Percentiles rank a stretch among this genome's conserved stretches.
Conservation (phyloP, 2,888 invertebrate species). For the Lasioglossum lativentre region DNA sequence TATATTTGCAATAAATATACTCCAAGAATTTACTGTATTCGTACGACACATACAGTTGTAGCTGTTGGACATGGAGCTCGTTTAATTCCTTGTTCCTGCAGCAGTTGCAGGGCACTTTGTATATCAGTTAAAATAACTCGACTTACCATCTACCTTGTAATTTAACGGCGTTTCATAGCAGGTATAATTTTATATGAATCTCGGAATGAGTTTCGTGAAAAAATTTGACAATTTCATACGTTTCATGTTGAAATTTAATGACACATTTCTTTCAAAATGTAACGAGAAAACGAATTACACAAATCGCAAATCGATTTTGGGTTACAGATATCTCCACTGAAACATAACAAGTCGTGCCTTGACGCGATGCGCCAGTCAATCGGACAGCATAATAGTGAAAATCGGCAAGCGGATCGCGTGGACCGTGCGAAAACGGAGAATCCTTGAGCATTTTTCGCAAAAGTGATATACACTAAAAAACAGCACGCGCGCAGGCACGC, state of each 20-base stretch:
- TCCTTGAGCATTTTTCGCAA: not conserved
- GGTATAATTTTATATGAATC: not conserved
- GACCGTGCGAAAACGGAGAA: not conserved
- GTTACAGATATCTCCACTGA: constrained; percentile 23
- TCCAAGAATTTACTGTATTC: not conserved
- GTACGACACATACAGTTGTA: not conserved
- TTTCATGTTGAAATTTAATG: not conserved
- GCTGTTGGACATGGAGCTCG: not conserved
- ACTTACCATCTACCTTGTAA: not conserved
- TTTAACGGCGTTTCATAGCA: not conserved
- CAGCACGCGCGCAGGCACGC: too few species aligned
- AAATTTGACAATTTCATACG: not conserved
- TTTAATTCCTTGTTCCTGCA: not conserved
- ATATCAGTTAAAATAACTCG: not conserved
- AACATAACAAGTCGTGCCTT: constrained; percentile 33
- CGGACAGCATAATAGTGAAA: not conserved
- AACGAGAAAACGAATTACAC: too few species aligned
- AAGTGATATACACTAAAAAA: not conserved
- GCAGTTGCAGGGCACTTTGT: not conserved
- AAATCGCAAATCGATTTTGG: not conserved
- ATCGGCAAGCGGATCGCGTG: not conserved
- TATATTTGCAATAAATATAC: not conserved
- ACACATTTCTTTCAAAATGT: too few species aligned
- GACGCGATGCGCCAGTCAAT: constrained; percentile 24
- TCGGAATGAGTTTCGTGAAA: not conserved